Evolutionary conservation across 2,888 invertebrate genomes (phyloP), one percentile per base, ranked within the genome.

Genomic region (Andrena trimmerana): DNA sequence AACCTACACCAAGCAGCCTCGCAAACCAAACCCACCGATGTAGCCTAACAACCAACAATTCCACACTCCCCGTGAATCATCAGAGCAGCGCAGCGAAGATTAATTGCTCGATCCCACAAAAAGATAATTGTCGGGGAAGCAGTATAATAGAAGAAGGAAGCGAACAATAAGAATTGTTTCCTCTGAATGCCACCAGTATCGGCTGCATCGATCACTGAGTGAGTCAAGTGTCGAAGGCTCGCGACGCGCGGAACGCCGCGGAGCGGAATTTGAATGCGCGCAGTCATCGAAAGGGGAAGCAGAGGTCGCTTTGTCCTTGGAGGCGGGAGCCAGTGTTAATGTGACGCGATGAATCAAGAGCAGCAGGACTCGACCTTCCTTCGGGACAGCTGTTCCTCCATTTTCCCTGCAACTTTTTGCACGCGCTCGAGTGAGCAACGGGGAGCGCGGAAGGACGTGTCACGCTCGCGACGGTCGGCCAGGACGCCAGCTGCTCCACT

Each of bases 401-500:
- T 36, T 69, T 29, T 36, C 48, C 31, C n/a, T 36, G 0, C 16
- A 42, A 16, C 42, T 16, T 4, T 67, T 27, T 73, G 24, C 16
- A 60, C 16, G 5, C 36, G 29, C 27, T 36, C 27, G n/a, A 20
- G 42, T 5, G 1, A 16, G 20, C 31, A 50, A 33, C 33, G n/a
- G 0, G 57, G 16, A 20, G 63, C 24, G 42, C 59, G 52, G 16
- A 50, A 54, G 54, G 8, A 52, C 27, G 36, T 13, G 42, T 42
- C 42, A 42, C 42, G 13, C 42, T 42, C 13, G 42, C 81, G 69
- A 33, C 50, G 48, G 20, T 20, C 16, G 48, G 57, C 33, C 10
- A 24, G 3, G 36, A 20, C 69, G 52, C 62, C 78, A 73, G 71
- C 78, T 59, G 57, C 62, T 81, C 63, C 80, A 84, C 88, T 90